phyloP scores from a whole-genome alignment of 2,888 invertebrate species.

The Hesperia comma region DNA sequence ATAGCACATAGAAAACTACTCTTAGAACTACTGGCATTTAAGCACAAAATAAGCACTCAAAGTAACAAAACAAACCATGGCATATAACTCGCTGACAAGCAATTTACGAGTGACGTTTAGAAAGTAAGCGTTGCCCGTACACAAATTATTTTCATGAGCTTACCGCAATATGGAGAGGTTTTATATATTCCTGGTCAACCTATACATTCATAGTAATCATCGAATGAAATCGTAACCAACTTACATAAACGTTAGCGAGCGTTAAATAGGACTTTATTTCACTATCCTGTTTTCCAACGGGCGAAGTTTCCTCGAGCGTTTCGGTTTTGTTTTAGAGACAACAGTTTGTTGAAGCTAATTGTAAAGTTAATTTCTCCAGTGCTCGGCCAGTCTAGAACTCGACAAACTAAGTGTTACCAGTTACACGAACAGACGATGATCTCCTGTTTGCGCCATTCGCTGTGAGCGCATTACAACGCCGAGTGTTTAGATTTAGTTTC shows the following conservation, averaged over 20 bases:
- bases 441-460: not conserved
- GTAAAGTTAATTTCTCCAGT: constrained; percentile 8
- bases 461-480: not conserved
- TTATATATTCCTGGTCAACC: too few relatives aligned
- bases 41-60: too few relatives aligned
- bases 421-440: not conserved
- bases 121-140: too few relatives aligned
- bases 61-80: too few relatives aligned
- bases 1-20: too few relatives aligned
- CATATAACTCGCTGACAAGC: too few relatives aligned
- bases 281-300: not conserved
- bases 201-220: too few relatives aligned
- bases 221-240: too few relatives aligned
- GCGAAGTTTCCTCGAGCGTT: not conserved
- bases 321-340: constrained; percentile 8
- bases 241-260: not conserved
- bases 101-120: too few relatives aligned
- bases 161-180: too few relatives aligned
- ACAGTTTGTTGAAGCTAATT: constrained; percentile 14
- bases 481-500: not conserved
- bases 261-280: not conserved
- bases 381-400: constrained; percentile 2
- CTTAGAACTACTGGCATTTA: too few relatives aligned
- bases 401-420: constrained; percentile 1
- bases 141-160: too few relatives aligned